A percentile compares a stretch with the other conserved stretches of the same genome.
Evolutionary conservation across 2,113 vertebrate species (phyloP).

Genomic region (Daubentonia madagascariensis): DNA sequence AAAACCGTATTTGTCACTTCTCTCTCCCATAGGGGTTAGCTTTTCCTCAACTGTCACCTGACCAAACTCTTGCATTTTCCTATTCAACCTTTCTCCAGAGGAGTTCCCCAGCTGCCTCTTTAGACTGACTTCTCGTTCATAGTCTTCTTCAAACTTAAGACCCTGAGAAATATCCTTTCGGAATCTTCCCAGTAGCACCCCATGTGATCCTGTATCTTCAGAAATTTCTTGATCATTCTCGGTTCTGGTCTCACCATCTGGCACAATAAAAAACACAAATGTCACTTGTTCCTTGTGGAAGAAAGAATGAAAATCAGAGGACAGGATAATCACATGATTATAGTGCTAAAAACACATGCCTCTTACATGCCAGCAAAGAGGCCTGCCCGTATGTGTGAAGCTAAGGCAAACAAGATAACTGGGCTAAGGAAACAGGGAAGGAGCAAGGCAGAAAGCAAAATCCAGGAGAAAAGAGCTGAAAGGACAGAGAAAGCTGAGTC

Average conservation of each 20-base stretch:
- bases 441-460: neutral
- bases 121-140: slow-evolving; percentile 56
- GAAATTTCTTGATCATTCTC: slow-evolving; percentile 55
- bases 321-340: neutral
- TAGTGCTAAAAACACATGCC: neutral
- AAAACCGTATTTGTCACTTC: slow-evolving; percentile 59
- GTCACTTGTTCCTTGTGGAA: slow-evolving; percentile 13
- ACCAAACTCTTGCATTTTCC: slow-evolving; percentile 38
- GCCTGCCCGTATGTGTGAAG: neutral
- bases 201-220: slow-evolving; percentile 54
- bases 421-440: neutral
- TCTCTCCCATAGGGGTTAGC: neutral
- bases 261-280: slow-evolving; percentile 62
- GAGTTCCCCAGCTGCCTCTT: slow-evolving; percentile 57
- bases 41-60: slow-evolving; percentile 47
- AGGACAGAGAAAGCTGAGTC: neutral
- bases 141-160: slow-evolving; percentile 67
- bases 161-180: slow-evolving; percentile 71
- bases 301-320: neutral
- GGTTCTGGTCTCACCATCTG: slow-evolving; percentile 73
- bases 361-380: neutral
- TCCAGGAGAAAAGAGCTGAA: neutral
- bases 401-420: neutral
- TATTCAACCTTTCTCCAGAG: slow-evolving; percentile 52
- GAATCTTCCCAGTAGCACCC: slow-evolving; percentile 51